phyloP scores from a whole-genome alignment of 2,797 vertebrate genomes.

The Buphagus erythrorhynchus region DNA sequence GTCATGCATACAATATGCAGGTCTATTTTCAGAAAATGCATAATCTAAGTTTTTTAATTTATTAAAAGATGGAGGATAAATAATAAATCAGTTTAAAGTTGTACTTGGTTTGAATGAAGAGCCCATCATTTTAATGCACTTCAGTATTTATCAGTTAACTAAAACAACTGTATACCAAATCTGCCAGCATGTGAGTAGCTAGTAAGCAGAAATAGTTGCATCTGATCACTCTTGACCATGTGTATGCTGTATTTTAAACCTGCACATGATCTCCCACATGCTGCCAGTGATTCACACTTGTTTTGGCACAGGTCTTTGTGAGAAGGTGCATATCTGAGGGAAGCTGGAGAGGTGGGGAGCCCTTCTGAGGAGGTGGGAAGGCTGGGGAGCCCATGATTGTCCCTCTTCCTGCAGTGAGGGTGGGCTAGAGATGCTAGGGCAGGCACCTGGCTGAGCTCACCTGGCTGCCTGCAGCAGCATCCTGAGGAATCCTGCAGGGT shows the following conservation, averaged over 20 bases:
- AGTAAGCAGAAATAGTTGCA: neutral
- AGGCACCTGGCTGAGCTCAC: neutral
- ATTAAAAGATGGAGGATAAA: neutral
- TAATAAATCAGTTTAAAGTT: neutral
- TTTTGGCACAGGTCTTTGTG: neutral
- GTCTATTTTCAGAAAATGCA: neutral
- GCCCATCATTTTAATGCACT: neutral
- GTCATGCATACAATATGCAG: neutral
- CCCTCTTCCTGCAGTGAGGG: neutral
- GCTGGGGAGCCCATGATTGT: neutral
- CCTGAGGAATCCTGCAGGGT: neutral
- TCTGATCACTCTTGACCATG: neutral
- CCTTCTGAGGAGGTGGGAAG: neutral
- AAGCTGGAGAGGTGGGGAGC: neutral
- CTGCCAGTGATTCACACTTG: neutral
- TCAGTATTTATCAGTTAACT: neutral
- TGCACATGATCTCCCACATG: fast-evolving
- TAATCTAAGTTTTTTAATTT: neutral
- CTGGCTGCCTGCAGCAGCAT: neutral
- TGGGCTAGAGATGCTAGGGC: neutral
- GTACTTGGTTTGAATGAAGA: neutral
- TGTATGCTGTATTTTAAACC: neutral
- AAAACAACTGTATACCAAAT: neutral
- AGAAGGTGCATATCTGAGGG: neutral
- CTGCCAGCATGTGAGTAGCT: neutral